A percentile compares a stretch with the other conserved stretches of the same genome.
These are phyloP conservation scores for Reinhardtius hippoglossoides DNA, from an alignment of 2,113 vertebrate species.

Conservation along the genomic window DNA sequence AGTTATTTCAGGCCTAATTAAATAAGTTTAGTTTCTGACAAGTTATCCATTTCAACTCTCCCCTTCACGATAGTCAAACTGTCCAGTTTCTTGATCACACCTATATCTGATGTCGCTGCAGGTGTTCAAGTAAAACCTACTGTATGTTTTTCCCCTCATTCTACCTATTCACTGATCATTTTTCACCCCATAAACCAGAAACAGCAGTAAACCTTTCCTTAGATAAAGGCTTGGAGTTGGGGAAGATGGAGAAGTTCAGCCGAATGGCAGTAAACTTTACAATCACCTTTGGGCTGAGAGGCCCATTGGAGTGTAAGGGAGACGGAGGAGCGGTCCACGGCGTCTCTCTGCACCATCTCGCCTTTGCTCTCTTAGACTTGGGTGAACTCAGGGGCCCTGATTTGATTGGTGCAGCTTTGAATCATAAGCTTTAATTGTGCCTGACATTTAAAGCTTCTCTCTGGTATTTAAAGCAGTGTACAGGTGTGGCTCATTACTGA, in stretches of 20 bases:
- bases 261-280: conserved; percentile 74
- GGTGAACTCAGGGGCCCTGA: conserved; percentile 81
- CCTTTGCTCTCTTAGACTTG: conserved; percentile 68
- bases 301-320: conserved; percentile 55
- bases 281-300: conserved; percentile 66
- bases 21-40: conserved; percentile 1
- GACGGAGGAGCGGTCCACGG: conserved; percentile 58
- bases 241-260: conserved; percentile 69
- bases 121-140: conserved; percentile 84
- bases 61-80: conserved; percentile 81
- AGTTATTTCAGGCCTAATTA: not conserved
- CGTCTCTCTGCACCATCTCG: conserved; percentile 63
- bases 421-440: conserved; percentile 88
- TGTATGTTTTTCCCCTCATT: not conserved
- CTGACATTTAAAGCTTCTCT: conserved; percentile 87
- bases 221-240: conserved; percentile 42
- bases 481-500: conserved; percentile 87
- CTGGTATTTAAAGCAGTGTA: conserved; percentile 88
- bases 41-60: not conserved
- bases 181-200: conserved; percentile 52
- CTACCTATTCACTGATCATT: conserved; percentile 22
- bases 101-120: conserved; percentile 75
- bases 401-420: conserved; percentile 85
- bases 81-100: conserved; percentile 76
- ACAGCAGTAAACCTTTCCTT: conserved; percentile 59